phyloP scores from a whole-genome alignment of 2,888 invertebrate species.

The Lycia hirtaria region DNA sequence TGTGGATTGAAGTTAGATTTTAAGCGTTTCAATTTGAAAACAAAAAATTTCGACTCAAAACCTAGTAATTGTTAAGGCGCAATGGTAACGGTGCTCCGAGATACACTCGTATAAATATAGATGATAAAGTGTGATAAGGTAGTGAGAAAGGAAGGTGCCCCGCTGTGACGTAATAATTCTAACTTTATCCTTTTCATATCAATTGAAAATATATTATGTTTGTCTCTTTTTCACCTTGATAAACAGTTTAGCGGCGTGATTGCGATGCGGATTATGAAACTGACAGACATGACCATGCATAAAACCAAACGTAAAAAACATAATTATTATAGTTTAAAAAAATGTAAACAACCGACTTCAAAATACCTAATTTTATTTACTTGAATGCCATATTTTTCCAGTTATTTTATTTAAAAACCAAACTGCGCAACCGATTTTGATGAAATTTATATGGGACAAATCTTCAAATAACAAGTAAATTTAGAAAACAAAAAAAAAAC shows the following conservation, averaged over 20 bases:
- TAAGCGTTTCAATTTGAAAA: no score
- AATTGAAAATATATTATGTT: constrained; percentile 72
- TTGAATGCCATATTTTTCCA: neutral
- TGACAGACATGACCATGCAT: constrained; percentile 46
- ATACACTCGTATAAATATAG: constrained; percentile 29
- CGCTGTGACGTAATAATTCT: constrained; percentile 83
- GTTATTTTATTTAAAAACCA: neutral
- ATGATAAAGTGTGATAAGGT: constrained; percentile 53
- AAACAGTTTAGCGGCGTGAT: constrained; percentile 79
- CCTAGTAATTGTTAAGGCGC: constrained; percentile 32
- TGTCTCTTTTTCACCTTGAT: constrained; percentile 77
- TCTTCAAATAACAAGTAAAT: no score
- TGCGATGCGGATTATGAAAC: constrained; percentile 53
- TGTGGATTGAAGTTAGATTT: no score
- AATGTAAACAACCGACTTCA: no score
- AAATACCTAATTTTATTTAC: no score
- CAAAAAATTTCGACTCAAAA: neutral
- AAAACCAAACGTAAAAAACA: no score
- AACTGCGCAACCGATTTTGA: neutral
- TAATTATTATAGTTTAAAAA: no score
- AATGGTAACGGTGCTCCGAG: constrained; percentile 35
- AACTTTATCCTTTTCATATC: constrained; percentile 77
- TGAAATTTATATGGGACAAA: no score
- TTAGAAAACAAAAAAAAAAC: no score
- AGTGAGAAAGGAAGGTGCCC: constrained; percentile 69